Evolutionary conservation across 2,888 invertebrate genomes (phyloP).

Genomic region (Epicampocera succincta): DNA sequence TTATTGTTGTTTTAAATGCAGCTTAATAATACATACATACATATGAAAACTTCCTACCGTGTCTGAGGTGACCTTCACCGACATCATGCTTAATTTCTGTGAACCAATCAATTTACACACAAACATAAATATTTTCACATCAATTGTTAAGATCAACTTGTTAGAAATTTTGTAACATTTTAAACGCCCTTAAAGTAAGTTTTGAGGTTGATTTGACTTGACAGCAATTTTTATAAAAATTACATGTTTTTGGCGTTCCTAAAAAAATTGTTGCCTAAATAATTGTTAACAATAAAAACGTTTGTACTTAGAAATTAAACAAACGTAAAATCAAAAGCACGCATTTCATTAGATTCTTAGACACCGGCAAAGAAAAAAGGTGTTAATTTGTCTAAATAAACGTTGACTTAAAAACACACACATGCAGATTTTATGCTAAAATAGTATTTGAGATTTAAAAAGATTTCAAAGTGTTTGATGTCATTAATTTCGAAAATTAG

Average conservation of each 20-base stretch:
- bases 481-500: conserved; percentile 32
- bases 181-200: conserved; percentile 63
- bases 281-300: conserved; percentile 63
- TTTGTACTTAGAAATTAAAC: conserved; percentile 34
- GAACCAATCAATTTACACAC: conserved; percentile 55
- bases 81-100: conserved; percentile 6
- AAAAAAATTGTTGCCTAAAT: conserved; percentile 25
- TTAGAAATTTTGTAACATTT: conserved; percentile 40
- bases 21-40: too few relatives aligned
- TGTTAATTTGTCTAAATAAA: conserved; percentile 54
- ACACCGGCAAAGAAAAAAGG: conserved; percentile 23
- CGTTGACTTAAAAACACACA: neutral
- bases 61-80: conserved; percentile 8
- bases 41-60: neutral
- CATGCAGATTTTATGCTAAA: conserved; percentile 2
- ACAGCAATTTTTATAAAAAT: conserved; percentile 12
- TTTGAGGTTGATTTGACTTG: conserved; percentile 47
- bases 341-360: conserved; percentile 24
- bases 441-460: conserved; percentile 7
- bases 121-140: conserved; percentile 61
- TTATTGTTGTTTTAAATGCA: too few relatives aligned
- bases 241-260: conserved; percentile 63
- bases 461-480: conserved; percentile 8
- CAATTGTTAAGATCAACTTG: conserved; percentile 62
- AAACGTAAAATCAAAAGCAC: conserved; percentile 1